Conservation (phyloP, 2,113 vertebrate genomes). For the Gymnorhina tibicen region DNA sequence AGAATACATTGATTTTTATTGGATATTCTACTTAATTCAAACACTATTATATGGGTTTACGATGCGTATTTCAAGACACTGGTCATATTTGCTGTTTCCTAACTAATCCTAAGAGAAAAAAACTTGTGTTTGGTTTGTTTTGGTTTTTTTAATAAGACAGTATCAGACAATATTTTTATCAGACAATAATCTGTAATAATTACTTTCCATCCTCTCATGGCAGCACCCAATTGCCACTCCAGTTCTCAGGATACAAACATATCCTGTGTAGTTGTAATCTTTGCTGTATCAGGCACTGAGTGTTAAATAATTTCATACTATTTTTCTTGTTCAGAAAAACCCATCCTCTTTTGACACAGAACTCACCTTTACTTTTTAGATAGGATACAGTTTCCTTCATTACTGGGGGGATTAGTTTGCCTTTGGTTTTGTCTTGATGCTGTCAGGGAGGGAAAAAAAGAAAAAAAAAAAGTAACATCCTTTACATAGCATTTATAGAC, state of each 20-base stretch:
- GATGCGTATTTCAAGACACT: not conserved
- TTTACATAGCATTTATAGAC: not conserved
- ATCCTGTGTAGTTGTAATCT: not conserved
- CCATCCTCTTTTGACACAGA: not conserved
- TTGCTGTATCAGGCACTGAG: not conserved
- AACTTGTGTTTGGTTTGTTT: not conserved
- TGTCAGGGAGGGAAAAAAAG: slow-evolving; percentile 10
- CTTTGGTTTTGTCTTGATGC: slow-evolving; percentile 82
- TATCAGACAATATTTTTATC: not conserved
- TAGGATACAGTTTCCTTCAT: slow-evolving; percentile 77
- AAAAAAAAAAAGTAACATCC: not conserved
- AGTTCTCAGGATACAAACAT: not conserved
- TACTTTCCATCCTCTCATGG: not conserved
- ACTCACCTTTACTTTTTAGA: slow-evolving; percentile 80
- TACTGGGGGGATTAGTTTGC: slow-evolving; percentile 77
- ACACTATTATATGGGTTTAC: not conserved
- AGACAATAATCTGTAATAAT: not conserved
- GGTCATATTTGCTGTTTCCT: not conserved
- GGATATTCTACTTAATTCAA: not conserved
- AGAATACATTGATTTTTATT: not conserved
- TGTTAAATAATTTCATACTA: not conserved
- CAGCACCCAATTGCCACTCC: not conserved
- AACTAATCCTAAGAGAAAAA: not conserved
- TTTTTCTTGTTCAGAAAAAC: not conserved
- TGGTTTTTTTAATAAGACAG: not conserved